Base-by-base conservation (phyloP, 2,888 invertebrate genomes). In the Pristionchus fissidentatus region DNA sequence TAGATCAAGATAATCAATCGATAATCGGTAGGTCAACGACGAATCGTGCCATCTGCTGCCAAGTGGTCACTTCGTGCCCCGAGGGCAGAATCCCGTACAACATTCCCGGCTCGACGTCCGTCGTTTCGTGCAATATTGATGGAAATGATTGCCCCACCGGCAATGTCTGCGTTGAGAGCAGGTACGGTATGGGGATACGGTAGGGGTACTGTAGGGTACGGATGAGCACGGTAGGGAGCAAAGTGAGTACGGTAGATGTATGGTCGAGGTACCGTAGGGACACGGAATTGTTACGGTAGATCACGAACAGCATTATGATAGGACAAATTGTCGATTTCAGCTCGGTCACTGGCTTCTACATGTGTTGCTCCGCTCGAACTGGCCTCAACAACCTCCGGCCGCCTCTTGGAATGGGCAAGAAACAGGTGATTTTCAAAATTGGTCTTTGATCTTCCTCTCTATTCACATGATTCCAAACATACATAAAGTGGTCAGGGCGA, bases 291-390 rank as follows among this genome's bases (percentile, higher is more conserved):
- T 1, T 0, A 57, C n/a, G 32, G 22, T 55, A 4, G 55, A n/a
- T 55, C 55, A 55, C 3, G 22, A 8, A 4, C 10, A 13, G 4
- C 22, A 55, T 55, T 66, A 29, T 38, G 41, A 13, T 66, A 5
- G 41, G 41, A 35, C 66, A 41, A 0, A 41, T 5, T 22, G 22
- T n/a, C 26, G 15, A 66, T 83, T 89, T 73, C 73, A 87, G 89
- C 75, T 89, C 92, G n/a, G 90, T 90, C 10, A 84, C 87, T 10
- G 90, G 90, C n/a, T 92, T 92, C 89, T 89, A 90, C 83, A 90
- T 92, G 91, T 92, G 92, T 84, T 92, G 92, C 81, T 89, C 90
- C 8, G 70, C 52, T 10, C 35, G 83, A 5, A 55, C 52, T 7
- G 70, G 60, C 29, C 26, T 38, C 49, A 83, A 83, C 73, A 55